Evolutionary conservation across 2,113 vertebrate genomes (phyloP), one percentile per base, ranked within the genome.

Genomic region (Mesitornis unicolor): DNA sequence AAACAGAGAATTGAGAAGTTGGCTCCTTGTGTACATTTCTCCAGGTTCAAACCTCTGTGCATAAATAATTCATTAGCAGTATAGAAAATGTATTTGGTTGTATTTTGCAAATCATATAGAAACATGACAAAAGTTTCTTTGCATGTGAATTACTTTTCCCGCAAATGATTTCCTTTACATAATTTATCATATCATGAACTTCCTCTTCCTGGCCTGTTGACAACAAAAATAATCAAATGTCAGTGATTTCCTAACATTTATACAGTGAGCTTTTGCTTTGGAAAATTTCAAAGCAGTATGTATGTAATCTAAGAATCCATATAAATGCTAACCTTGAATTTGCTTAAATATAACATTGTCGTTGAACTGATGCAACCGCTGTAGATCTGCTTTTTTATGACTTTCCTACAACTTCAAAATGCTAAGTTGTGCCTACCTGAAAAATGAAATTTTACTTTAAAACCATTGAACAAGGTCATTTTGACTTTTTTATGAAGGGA

Each of bases 31-130:
- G 80, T 75, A 71, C 19, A 40, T 84, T 94, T 89, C 70, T 47
- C 29, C 69, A 84, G n/a, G 67, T 71, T 87, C 57, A 51, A 61
- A 59, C 70, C 38, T 84, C 33, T 85, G 16, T 68, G 59, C 67
- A 88, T 94, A 94, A 96, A 96, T 84, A 93, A 96, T 96, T 95
- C 53, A 95, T 80, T 65, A 68, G 45, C 47, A 60, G 40, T 67
- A 75, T 48, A 78, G 51, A 69, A 43, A 74, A 57, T 29, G 15
- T 78, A 70, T 89, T 94, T 85, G 18, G 29, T 94, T 71, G 21
- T 64, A 50, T 91, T 96, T 97, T 90, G 35, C 21, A 63, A 84
- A 76, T 92, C 33, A 3, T 83, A n/a, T 21, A 54, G 63, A 92
- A 85, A 45, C 11, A 54, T 43, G 50, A 6, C 11, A 60, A 78